phyloP scores from a whole-genome alignment of 2,113 vertebrate genomes.

The Rhea pennata region DNA sequence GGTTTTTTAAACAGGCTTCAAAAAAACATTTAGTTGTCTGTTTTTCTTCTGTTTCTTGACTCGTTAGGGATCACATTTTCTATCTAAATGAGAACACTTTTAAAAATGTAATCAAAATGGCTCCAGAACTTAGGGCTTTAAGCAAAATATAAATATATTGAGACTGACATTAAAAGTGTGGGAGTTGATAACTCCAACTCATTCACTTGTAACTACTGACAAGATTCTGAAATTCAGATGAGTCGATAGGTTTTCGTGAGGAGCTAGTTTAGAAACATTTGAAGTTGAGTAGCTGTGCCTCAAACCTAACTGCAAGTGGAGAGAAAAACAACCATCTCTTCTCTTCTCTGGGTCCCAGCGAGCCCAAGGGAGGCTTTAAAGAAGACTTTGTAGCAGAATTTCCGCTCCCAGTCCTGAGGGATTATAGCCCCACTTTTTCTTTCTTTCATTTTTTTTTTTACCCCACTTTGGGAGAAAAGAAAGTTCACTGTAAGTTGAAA shows the following conservation, averaged over 20 bases:
- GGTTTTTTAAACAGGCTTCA: background rate
- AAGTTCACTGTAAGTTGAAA: constrained; percentile 76
- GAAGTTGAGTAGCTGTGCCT: constrained; percentile 61
- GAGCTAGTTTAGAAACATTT: constrained; percentile 71
- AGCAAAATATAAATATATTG: constrained; percentile 18
- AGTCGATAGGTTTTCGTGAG: constrained; percentile 58
- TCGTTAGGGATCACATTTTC: background rate
- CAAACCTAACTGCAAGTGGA: background rate
- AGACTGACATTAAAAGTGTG: background rate
- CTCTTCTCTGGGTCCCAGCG: constrained; percentile 48
- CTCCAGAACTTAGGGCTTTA: background rate
- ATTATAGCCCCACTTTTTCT: constrained; percentile 60
- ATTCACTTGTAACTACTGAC: background rate
- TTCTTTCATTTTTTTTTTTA: background rate
- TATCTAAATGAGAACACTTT: background rate
- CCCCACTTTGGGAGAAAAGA: constrained; percentile 46
- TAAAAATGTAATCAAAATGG: background rate
- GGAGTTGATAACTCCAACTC: constrained; percentile 40
- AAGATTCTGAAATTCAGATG: constrained; percentile 42
- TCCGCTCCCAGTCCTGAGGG: constrained; percentile 72
- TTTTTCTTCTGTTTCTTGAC: background rate
- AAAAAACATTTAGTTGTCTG: background rate
- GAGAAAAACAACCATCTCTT: constrained; percentile 52
- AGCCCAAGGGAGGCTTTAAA: constrained; percentile 60
- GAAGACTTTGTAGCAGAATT: constrained; percentile 75